Base-by-base conservation (phyloP, 2,113 vertebrate species). In the Triplophysa rosa region DNA sequence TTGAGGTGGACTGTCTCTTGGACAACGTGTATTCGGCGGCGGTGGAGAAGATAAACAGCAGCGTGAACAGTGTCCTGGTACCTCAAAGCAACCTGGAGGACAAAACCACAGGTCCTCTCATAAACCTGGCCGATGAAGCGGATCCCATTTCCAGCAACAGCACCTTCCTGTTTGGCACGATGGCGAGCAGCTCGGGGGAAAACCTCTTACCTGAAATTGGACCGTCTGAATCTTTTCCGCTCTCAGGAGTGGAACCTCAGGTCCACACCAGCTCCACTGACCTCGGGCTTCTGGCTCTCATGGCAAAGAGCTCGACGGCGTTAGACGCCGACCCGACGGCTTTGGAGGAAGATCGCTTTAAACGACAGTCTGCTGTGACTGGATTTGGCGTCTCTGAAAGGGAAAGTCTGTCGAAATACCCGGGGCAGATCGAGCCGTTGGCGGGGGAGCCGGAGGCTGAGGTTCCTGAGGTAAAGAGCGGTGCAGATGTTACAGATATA, bases 91-190 rank as follows among this genome's bases (percentile, higher is more conserved):
- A 91, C 59, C 93, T 95, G 84, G 90, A 92, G 19, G 95, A 98
- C 26, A 96, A 96, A 83, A 95, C 95, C 87, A 94, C 95, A 63
- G 96, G 96, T 7, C 98, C 98, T 0, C 92, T 99, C 87, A 99
- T 99, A 88, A 98, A 95, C 2, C 80, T 99, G 75, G 97, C 96
- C 3, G 98, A 99, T 59, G 98, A 98, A 83, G 98, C 98, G 87
- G 97, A 98, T 85, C 95, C 96, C n/a, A 91, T 95, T 80, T 90
- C 96, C 2, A 94, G 90, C 83, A 96, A 94, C 84, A 96, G 90
- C 70, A 91, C 95, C 67, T 99, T 99, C 86, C 95, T 98, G 71
- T 99, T 99, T 90, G 92, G 90, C 85, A 93, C 96, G 87, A 91
- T 94, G 78, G 85, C 94, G 13, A 91, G 87, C 74, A 91, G 74